Evolutionary conservation across 2,888 invertebrate genomes (phyloP).

Genomic region (Brachynemurus nebulosus): DNA sequence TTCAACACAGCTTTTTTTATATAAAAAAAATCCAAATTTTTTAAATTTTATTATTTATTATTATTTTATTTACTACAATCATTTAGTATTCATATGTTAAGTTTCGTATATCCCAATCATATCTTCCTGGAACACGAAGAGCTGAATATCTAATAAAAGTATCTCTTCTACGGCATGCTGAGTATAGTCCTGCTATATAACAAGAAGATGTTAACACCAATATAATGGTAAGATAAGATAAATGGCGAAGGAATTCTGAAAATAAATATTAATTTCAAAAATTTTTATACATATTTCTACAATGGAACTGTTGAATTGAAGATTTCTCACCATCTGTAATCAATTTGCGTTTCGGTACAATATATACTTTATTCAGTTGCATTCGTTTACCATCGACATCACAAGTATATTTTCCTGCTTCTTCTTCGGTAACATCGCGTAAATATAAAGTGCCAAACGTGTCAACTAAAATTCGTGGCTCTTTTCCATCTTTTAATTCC

Average conservation of each 20-base stretch:
- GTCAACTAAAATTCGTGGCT: slow-evolving; percentile 38
- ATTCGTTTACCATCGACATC: slow-evolving; percentile 42
- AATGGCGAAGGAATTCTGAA: slow-evolving; percentile 41
- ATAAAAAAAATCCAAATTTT: too few species aligned
- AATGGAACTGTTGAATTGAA: background rate
- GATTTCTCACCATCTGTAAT: slow-evolving; percentile 34
- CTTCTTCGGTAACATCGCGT: slow-evolving; percentile 41
- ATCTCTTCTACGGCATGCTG: slow-evolving; percentile 35
- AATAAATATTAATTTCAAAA: slow-evolving; percentile 14
- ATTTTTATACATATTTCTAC: background rate
- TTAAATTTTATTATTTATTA: too few species aligned
- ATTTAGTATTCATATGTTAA: too few species aligned
- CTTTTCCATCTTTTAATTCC: slow-evolving; percentile 20
- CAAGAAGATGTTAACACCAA: slow-evolving; percentile 39
- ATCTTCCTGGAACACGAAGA: too few species aligned
- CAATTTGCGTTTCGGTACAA: slow-evolving; percentile 36
- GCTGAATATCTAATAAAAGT: slow-evolving; percentile 31
- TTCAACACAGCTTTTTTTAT: too few species aligned
- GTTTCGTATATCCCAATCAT: too few species aligned
- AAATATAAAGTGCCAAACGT: slow-evolving; percentile 41
- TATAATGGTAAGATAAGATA: slow-evolving; percentile 42
- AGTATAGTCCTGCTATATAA: slow-evolving; percentile 41
- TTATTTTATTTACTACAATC: too few species aligned
- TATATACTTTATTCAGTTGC: slow-evolving; percentile 36
- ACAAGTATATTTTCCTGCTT: slow-evolving; percentile 58